Percentiles rank a stretch among this genome's conserved stretches.
Evolutionary conservation across 2,888 invertebrate genomes (phyloP).

Genomic region (Hyalella azteca): DNA sequence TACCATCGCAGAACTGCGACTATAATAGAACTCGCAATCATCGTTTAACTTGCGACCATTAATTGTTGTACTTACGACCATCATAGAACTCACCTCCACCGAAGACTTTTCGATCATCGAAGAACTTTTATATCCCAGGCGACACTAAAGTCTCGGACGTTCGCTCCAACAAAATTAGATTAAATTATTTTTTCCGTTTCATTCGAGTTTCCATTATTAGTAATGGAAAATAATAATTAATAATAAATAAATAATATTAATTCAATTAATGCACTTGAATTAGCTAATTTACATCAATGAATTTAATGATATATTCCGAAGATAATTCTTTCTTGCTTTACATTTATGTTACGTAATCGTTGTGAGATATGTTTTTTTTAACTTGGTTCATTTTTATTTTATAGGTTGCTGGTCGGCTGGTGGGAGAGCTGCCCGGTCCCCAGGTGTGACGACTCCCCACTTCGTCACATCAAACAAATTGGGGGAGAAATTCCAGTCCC

Average conservation of each 20-base stretch:
- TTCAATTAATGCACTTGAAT: neutral
- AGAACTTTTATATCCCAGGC: no score
- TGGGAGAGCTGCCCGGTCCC: neutral
- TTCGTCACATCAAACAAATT: constrained; percentile 49
- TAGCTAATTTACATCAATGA: neutral
- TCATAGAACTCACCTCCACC: no score
- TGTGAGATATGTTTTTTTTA: neutral
- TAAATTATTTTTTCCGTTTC: no score
- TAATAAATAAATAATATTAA: neutral
- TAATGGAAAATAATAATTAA: neutral
- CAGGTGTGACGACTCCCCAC: constrained; percentile 40
- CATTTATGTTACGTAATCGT: neutral
- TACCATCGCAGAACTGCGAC: no score
- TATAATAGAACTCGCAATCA: no score
- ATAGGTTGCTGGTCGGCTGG: constrained; percentile 36
- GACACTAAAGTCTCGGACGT: no score
- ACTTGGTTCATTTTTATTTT: neutral
- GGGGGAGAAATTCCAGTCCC: constrained; percentile 36
- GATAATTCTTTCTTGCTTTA: neutral
- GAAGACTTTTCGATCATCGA: no score
- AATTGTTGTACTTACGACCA: no score
- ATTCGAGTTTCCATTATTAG: no score
- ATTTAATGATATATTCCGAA: neutral
- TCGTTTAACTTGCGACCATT: no score
- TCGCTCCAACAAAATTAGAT: no score